These are phyloP conservation scores for Chrysodeixis includens DNA, from an alignment of 2,888 invertebrate species.

Conservation along the genomic window DNA sequence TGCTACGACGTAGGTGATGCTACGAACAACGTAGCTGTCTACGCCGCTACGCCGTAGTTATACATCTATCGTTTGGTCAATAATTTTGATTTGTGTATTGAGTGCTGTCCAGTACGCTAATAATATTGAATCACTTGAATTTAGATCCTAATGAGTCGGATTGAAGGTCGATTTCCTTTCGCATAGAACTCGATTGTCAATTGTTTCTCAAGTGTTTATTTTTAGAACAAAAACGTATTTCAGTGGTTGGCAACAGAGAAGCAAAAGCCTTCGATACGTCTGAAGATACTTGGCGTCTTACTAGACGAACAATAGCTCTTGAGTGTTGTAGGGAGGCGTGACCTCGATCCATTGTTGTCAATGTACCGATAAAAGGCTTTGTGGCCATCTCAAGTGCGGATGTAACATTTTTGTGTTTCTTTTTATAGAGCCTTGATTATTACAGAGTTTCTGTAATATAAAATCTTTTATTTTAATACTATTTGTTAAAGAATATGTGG, in stretches of 20 bases:
- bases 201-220: not conserved
- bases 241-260: slow-evolving; percentile 4
- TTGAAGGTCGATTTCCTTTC: not conserved
- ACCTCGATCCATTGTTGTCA: slow-evolving; percentile 57
- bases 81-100: slow-evolving; percentile 33
- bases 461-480: no score
- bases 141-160: not conserved
- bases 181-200: not conserved
- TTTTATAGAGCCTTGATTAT: slow-evolving; percentile 29
- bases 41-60: slow-evolving; percentile 58
- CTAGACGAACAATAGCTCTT: slow-evolving; percentile 50
- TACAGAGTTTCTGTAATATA: not conserved
- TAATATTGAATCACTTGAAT: not conserved
- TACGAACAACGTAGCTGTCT: slow-evolving; percentile 63
- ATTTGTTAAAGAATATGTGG: no score
- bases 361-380: slow-evolving; percentile 54
- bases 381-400: slow-evolving; percentile 39
- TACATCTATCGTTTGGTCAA: slow-evolving; percentile 6
- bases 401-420: slow-evolving; percentile 29
- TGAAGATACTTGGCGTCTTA: slow-evolving; percentile 36
- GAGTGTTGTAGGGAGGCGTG: slow-evolving; percentile 43
- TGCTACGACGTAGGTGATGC: slow-evolving; percentile 64
- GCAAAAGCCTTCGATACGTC: slow-evolving; percentile 22
- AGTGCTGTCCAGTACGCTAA: slow-evolving; percentile 6
- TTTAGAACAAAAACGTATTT: not conserved